These are phyloP conservation scores for Athalia circularis DNA, from an alignment of 2,888 invertebrate genomes.

Conservation along the genomic window DNA sequence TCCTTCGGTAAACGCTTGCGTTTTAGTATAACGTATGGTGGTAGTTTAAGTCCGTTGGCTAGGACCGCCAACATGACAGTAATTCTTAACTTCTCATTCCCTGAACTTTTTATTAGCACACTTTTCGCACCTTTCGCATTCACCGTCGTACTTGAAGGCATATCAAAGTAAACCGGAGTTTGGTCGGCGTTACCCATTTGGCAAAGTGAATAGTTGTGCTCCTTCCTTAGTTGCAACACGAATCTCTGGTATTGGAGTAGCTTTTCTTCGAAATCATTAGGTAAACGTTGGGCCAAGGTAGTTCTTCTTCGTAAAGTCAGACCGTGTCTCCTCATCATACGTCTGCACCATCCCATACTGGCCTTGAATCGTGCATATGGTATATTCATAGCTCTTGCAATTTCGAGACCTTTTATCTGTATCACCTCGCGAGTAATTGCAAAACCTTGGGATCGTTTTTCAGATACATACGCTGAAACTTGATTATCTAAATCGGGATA, in stretches of 20 bases:
- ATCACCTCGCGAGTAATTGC: too few relatives aligned
- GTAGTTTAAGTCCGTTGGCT: slow-evolving; percentile 48
- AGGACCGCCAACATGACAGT: slow-evolving; percentile 45
- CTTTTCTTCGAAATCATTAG: slow-evolving; percentile 43
- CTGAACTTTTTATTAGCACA: slow-evolving; percentile 32
- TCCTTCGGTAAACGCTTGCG: slow-evolving; percentile 49
- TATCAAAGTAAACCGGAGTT: slow-evolving; percentile 33
- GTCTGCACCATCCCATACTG: slow-evolving; percentile 20
- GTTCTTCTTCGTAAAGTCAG: slow-evolving; percentile 32
- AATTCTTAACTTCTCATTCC: slow-evolving; percentile 39
- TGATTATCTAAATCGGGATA: too few relatives aligned
- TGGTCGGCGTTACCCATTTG: slow-evolving; percentile 48
- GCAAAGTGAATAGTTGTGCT: slow-evolving; percentile 26
- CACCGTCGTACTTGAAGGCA: slow-evolving; percentile 46
- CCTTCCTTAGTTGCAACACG: slow-evolving; percentile 36
- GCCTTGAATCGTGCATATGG: slow-evolving; percentile 6
- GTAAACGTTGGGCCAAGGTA: slow-evolving; percentile 29
- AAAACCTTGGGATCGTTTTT: too few relatives aligned
- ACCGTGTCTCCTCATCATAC: slow-evolving; percentile 20
- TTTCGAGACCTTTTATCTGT: too few relatives aligned
- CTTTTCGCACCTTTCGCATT: slow-evolving; percentile 43
- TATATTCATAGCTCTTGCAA: not conserved
- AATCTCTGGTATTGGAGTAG: slow-evolving; percentile 40
- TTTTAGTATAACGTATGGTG: slow-evolving; percentile 26
- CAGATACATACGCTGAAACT: too few relatives aligned